A percentile compares a stretch with the other conserved stretches of the same genome.
Conservation (phyloP, 2,888 invertebrate genomes). For the Cerceris ruficornis region DNA sequence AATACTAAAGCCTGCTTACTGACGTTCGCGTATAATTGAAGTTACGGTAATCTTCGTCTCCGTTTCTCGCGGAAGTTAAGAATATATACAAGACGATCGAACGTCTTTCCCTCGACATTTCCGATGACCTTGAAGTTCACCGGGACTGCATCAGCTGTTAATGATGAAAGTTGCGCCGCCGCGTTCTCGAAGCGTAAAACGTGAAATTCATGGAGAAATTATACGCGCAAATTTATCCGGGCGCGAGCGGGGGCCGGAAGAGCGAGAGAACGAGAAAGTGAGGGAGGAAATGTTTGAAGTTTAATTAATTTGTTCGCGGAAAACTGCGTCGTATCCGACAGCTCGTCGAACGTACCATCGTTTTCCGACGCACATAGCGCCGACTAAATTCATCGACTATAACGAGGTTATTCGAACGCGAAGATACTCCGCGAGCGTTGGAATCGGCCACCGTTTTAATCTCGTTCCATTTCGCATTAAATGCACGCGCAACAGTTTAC, state of each 20-base stretch:
- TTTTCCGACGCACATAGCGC: neutral
- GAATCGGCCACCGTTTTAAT: conserved; percentile 7
- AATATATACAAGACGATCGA: neutral
- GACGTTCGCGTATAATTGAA: conserved; percentile 22
- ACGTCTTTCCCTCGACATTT: neutral
- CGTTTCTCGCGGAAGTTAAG: conserved; percentile 4
- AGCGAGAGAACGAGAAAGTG: neutral
- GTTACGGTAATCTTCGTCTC: conserved; percentile 31
- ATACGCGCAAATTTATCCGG: neutral
- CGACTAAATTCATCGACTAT: neutral
- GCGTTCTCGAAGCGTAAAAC: neutral
- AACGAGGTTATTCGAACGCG: neutral
- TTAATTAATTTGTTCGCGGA: conserved; percentile 37
- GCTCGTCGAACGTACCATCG: neutral
- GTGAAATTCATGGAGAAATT: conserved; percentile 13
- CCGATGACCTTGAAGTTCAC: conserved; percentile 20
- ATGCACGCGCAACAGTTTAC: conserved; percentile 34
- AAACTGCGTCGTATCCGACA: conserved; percentile 2
- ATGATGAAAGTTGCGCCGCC: conserved; percentile 25
- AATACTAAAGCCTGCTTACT: neutral
- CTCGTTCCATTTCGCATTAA: conserved; percentile 7
- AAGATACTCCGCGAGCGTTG: neutral
- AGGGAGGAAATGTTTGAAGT: conserved; percentile 25
- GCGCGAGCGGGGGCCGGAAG: neutral
- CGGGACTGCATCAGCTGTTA: conserved; percentile 17